phyloP scores from a whole-genome alignment of 2,113 vertebrate genomes.

The Ivindomyrus marchei region DNA sequence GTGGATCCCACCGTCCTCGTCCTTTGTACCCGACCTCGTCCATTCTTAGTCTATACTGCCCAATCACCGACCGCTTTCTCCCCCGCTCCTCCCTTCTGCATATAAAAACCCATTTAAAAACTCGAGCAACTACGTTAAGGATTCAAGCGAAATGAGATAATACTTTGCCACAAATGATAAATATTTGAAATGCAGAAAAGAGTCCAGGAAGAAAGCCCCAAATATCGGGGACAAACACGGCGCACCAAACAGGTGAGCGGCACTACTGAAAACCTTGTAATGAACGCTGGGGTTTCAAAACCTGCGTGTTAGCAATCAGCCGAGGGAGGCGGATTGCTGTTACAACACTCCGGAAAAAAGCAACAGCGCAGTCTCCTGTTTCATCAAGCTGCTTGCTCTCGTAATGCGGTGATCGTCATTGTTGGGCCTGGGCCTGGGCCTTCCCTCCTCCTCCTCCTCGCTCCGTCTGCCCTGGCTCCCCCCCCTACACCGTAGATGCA shows the following conservation, averaged over 20 bases:
- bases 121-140: neutral
- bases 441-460: constrained; percentile 44
- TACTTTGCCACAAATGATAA: neutral
- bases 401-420: constrained; percentile 50
- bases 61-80: neutral
- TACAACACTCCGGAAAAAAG: neutral
- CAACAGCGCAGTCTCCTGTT: constrained; percentile 8
- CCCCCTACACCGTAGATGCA: constrained; percentile 19
- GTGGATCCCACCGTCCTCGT: neutral
- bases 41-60: neutral
- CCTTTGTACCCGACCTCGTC: neutral
- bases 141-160: neutral
- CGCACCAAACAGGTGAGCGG: neutral
- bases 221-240: neutral
- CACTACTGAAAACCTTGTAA: neutral
- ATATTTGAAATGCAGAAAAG: neutral
- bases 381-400: constrained; percentile 24
- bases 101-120: neutral
- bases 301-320: neutral
- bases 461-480: constrained; percentile 31
- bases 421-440: constrained; percentile 33
- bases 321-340: neutral
- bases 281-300: neutral
- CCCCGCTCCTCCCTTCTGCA: neutral
- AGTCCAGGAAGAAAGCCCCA: neutral